phyloP scores from a whole-genome alignment of 2,888 invertebrate genomes.

The Herminia tarsipennalis region DNA sequence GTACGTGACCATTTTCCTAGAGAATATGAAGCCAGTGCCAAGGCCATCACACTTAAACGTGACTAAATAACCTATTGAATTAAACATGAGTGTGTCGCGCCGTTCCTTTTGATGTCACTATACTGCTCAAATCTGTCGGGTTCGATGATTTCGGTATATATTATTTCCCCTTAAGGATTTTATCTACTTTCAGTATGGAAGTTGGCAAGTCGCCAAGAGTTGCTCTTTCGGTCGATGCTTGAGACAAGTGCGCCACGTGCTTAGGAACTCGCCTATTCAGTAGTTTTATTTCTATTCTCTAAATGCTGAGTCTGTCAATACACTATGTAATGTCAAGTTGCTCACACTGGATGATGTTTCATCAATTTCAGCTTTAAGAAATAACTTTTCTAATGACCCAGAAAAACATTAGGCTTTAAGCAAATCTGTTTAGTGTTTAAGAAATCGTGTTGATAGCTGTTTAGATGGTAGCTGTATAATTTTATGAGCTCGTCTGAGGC shows the following conservation, averaged over 20 bases:
- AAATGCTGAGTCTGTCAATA: conserved; percentile 12
- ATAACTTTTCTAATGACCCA: too few species aligned
- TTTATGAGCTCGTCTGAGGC: conserved; percentile 33
- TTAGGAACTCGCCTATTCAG: conserved; percentile 18
- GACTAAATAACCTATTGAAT: conserved; percentile 58
- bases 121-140: conserved; percentile 53
- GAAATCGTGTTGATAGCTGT: conserved; percentile 28
- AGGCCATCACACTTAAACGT: conserved; percentile 55
- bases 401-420: conserved; percentile 16
- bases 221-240: conserved; percentile 43
- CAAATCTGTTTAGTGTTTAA: conserved; percentile 38
- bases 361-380: too few species aligned
- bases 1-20: conserved; percentile 61
- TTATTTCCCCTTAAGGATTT: conserved; percentile 41
- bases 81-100: conserved; percentile 53
- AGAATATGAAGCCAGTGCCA: conserved; percentile 52
- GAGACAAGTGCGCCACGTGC: conserved; percentile 22
- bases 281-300: conserved; percentile 21
- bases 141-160: conserved; percentile 49
- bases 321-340: background rate
- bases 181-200: conserved; percentile 56
- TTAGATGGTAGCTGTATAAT: conserved; percentile 39
- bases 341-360: too few species aligned
- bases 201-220: conserved; percentile 66
- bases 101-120: conserved; percentile 48